Base-by-base conservation (phyloP, 2,888 invertebrate genomes). In the Lepidocyrtoides sp. region DNA sequence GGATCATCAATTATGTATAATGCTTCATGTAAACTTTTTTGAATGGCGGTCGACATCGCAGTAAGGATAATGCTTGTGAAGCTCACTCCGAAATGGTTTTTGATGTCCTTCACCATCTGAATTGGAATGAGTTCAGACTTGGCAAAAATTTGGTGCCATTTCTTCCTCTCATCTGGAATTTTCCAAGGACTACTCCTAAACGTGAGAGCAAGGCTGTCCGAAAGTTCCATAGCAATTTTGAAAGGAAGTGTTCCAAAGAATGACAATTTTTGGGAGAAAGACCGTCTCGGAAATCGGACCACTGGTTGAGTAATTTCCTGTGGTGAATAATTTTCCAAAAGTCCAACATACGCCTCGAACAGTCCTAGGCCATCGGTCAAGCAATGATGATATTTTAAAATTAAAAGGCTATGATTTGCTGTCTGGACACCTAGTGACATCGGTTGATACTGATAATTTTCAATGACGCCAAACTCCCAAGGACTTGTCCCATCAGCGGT, bases 381-480 rank as follows among this genome's bases (percentile, higher is more conserved):
- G 23, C 48, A 23, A 32, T 84, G 84, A 17, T 84, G 84, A 23
- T 29, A 48, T 29, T 60, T 23, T 7, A 84, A 29, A 12, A 84
- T 1, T 14, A 84, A 48, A 0, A 51, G 17, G 26, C 8, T 29
- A 29, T 29, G 5, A 4, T 32, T 69, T 29, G 10, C 5, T 48
- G 51, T 54, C 29, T 2, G n/a, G n/a, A n/a, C n/a, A n/a, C n/a
- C 66, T 5, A 72, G 63, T 44, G 2, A 3, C 5, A 20, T 85
- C n/a, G n/a, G n/a, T n/a, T n/a, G n/a, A n/a, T n/a, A n/a, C n/a
- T n/a, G n/a, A 36, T 36, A 91, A 48, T 91, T 91, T 41, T 84
- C 51, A 10, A 91, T 51, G 0, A 85, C n/a, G 17, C 81, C 29
- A 41, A 91, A 48, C 32, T 85, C 90, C 90, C 90, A 91, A 2